Percentiles rank a stretch among this genome's conserved stretches.
Evolutionary conservation across 2,797 vertebrate species (phyloP).

Genomic region (Lepus townsendii): DNA sequence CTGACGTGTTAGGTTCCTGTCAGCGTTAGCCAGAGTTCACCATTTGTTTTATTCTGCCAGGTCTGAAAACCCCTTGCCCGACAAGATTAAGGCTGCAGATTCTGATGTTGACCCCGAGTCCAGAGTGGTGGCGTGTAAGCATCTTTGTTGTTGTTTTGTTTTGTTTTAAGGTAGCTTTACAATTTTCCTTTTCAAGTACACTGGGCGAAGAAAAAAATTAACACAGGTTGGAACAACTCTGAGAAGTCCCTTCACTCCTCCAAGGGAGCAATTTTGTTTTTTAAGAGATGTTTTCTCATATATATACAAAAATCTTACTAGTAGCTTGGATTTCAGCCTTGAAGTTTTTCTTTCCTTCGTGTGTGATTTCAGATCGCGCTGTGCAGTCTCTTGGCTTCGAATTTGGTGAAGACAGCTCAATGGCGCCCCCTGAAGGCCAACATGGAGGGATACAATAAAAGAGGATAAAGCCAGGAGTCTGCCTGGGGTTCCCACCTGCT

Average conservation of each 20-base stretch:
- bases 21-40: slow-evolving; percentile 25
- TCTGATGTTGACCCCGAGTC: not conserved
- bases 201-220: not conserved
- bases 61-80: not conserved
- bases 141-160: not conserved
- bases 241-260: not conserved
- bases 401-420: slow-evolving; percentile 78
- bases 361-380: slow-evolving; percentile 38
- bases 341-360: not conserved
- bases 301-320: not conserved
- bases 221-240: not conserved
- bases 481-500: too few species aligned
- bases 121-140: not conserved
- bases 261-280: not conserved
- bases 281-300: not conserved
- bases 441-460: not conserved
- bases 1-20: slow-evolving; percentile 15
- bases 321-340: slow-evolving; percentile 58
- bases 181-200: not conserved
- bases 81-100: not conserved
- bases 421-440: slow-evolving; percentile 84
- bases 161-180: not conserved
- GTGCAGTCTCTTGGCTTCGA: not conserved
- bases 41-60: not conserved
- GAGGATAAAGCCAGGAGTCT: not conserved